A percentile compares a stretch with the other conserved stretches of the same genome.
phyloP scores from a whole-genome alignment of 2,888 invertebrate genomes.

The Homarus gammarus region DNA sequence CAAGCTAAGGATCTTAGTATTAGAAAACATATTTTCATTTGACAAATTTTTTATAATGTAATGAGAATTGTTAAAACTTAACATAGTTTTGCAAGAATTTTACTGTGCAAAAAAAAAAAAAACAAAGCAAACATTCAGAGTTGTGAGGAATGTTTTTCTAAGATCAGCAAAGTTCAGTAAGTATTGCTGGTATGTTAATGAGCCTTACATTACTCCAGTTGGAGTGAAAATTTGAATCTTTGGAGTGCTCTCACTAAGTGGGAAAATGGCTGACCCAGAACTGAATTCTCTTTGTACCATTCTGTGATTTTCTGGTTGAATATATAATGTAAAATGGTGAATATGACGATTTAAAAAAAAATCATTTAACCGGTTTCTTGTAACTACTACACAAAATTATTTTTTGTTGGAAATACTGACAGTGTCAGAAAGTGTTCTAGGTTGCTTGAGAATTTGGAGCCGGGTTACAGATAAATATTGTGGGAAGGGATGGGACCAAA shows the following conservation, averaged over 20 bases:
- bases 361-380: too few relatives aligned
- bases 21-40: not conserved
- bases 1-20: not conserved
- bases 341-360: too few relatives aligned
- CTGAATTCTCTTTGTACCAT: not conserved
- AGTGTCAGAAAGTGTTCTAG: not conserved
- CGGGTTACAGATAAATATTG: slow-evolving; percentile 32
- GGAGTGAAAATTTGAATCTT: not conserved
- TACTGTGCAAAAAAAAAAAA: not conserved
- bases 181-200: not conserved
- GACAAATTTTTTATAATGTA: slow-evolving; percentile 5
- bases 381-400: too few relatives aligned
- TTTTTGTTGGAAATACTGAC: not conserved
- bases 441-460: slow-evolving; percentile 22
- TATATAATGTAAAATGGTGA: not conserved
- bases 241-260: not conserved
- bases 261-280: slow-evolving; percentile 12
- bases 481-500: slow-evolving; percentile 71
- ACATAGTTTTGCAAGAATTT: slow-evolving; percentile 1
- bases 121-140: not conserved
- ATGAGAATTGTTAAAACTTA: not conserved
- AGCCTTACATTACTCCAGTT: not conserved
- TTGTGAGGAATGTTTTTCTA: slow-evolving; percentile 24
- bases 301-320: slow-evolving; percentile 37
- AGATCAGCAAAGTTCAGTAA: slow-evolving; percentile 16